Conservation (phyloP, 1,140 invertebrate genomes). For the Drosophila insularis region DNA sequence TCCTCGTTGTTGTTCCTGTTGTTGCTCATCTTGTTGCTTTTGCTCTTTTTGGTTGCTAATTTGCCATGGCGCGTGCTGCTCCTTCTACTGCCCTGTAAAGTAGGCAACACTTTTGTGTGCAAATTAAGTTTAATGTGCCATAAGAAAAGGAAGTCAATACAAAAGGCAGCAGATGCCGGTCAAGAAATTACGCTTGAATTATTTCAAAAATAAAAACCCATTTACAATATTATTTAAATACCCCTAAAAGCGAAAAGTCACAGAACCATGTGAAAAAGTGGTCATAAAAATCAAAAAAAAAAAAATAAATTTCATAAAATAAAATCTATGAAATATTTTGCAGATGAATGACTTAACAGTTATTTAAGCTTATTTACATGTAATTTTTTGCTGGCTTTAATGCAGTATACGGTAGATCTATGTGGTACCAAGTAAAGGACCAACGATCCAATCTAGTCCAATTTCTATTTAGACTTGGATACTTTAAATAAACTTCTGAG, state of each 20-base stretch:
- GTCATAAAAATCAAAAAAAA: not conserved
- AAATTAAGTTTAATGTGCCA: slow-evolving; percentile 51
- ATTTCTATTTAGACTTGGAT: too few relatives aligned
- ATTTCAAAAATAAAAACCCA: slow-evolving; percentile 67
- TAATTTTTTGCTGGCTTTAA: too few relatives aligned
- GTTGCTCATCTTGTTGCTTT: slow-evolving; percentile 24
- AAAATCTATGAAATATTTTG: not conserved
- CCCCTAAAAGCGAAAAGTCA: not conserved
- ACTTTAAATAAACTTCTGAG: too few relatives aligned
- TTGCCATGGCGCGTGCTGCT: slow-evolving; percentile 51
- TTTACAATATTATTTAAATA: slow-evolving; percentile 59
- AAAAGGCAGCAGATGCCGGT: slow-evolving; percentile 54
- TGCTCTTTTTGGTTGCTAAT: slow-evolving; percentile 47
- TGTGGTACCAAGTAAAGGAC: too few relatives aligned
- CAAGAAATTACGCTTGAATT: slow-evolving; percentile 76
- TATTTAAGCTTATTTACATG: too few relatives aligned
- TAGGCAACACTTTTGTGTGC: slow-evolving; percentile 73
- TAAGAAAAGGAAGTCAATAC: slow-evolving; percentile 60
- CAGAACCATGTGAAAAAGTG: not conserved
- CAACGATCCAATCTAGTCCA: too few relatives aligned
- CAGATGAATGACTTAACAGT: not conserved
- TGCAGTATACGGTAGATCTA: too few relatives aligned
- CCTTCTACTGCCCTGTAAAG: slow-evolving; percentile 42
- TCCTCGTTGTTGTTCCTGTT: slow-evolving; percentile 29
- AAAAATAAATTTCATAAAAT: not conserved